Percentiles rank a stretch among this genome's conserved stretches.
Conservation (phyloP, 2,797 vertebrate species). For the Gobio occitaniae region DNA sequence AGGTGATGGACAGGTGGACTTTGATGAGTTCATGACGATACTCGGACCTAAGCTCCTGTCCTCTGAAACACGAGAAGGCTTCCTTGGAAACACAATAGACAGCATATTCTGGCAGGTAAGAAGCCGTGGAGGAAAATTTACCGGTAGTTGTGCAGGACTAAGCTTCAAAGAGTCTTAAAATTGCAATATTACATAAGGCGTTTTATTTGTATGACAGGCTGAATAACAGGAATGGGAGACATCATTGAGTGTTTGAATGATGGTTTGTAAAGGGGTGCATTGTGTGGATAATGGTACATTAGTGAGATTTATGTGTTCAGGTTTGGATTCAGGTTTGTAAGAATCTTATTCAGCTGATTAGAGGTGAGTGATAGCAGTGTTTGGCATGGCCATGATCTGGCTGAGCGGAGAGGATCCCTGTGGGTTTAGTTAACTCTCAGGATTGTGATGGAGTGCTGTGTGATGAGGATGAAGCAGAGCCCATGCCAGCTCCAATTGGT, state of each 20-base stretch:
- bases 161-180: slow-evolving; percentile 19
- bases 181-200: neutral
- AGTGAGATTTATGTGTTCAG: neutral
- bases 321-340: neutral
- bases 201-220: neutral
- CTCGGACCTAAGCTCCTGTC: slow-evolving; percentile 94
- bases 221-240: neutral
- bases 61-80: slow-evolving; percentile 92
- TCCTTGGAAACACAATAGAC: slow-evolving; percentile 95
- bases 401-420: neutral
- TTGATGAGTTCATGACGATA: slow-evolving; percentile 98
- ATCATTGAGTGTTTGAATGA: neutral
- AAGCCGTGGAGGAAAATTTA: neutral
- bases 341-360: neutral
- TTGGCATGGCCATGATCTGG: slow-evolving; percentile 17
- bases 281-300: neutral
- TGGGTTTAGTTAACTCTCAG: slow-evolving; percentile 55
- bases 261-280: neutral
- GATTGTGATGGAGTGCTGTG: slow-evolving; percentile 51
- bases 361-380: slow-evolving; percentile 4
- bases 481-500: slow-evolving; percentile 61
- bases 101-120: slow-evolving; percentile 99
- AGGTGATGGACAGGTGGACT: slow-evolving; percentile 96
- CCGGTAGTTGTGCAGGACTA: neutral
- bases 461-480: slow-evolving; percentile 41